Evolutionary conservation across 2,888 invertebrate species (phyloP), one percentile per base, ranked within the genome.

Genomic region (Eucera pruinosa): DNA sequence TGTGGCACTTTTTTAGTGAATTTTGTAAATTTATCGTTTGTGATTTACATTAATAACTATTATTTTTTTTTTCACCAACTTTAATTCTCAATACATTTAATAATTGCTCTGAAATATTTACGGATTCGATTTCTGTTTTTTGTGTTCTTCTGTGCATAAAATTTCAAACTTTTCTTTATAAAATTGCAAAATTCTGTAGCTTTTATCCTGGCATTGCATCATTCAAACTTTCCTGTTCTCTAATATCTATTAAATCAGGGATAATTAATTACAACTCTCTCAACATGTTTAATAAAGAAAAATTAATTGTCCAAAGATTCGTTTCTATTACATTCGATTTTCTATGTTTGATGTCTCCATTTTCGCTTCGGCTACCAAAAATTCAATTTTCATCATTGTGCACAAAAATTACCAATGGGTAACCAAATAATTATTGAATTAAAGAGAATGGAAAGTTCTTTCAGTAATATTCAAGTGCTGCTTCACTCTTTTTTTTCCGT

Each of bases 401-500:
- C 39, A 25, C 9, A n/a, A n/a, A n/a, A 43, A 5, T 27, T 50
- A 18, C 1, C 50, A 50, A 27, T n/a, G 2, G 30, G 23, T n/a
- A 18, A 13, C 48, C 25, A 36, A 27, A 30, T 7, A 15, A 36
- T 27, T 20, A 18, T 25, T 39, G 11, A 23, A 30, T 20, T 18
- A 13, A 39, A 30, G n/a, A 5, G 6, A 15, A 52, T 30, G 33
- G 52, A 68, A 55, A 61, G 60, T 60, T 13, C 30, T 13, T 47
- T 33, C 68, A 7, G 20, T 15, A 41, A 57, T 18, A 20, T n/a
- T 30, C 6, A 23, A 39, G 39, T 27, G 30, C n/a, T 30, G n/a
- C 5, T 41, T 27, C 36, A 39, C 11, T 47, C 11, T 47, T 33
- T 11, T 36, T 27, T 47, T 45, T 27, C 3, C 20, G 1, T 13